Percentiles rank a stretch among this genome's conserved stretches.
These are phyloP conservation scores for Conus ventricosus DNA, from an alignment of 1,140 invertebrate species.

Conservation along the genomic window DNA sequence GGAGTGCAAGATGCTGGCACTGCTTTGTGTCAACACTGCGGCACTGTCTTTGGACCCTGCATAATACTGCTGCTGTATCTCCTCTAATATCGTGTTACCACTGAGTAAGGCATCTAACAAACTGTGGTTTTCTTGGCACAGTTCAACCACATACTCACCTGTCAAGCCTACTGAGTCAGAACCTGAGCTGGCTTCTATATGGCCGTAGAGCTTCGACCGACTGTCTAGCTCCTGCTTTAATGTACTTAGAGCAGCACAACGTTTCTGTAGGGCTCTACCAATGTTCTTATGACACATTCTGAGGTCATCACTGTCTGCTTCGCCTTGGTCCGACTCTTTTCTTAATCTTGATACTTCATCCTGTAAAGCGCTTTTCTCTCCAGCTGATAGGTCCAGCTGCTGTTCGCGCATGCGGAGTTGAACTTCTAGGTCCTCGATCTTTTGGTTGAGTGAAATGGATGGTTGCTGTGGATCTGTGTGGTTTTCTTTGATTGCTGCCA, in stretches of 20 bases:
- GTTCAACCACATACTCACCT: background rate
- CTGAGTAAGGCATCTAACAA: conserved; percentile 8
- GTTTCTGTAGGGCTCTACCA: background rate
- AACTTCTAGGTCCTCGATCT: conserved; percentile 12
- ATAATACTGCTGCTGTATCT: conserved; percentile 19
- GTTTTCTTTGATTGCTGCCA: background rate
- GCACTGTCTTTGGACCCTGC: background rate
- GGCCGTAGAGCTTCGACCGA: background rate
- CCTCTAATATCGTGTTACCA: conserved; percentile 11
- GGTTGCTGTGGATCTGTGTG: background rate
- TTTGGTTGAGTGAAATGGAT: background rate
- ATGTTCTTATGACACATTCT: background rate
- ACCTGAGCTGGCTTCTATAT: background rate
- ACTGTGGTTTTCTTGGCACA: background rate
- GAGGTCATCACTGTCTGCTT: background rate
- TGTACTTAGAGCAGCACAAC: background rate
- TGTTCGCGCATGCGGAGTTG: background rate
- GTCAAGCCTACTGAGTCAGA: background rate
- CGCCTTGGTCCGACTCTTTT: background rate
- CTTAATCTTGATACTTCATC: conserved; percentile 5
- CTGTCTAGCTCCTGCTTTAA: background rate
- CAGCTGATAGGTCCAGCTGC: background rate
- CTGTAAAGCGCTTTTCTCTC: background rate
- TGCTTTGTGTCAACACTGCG: background rate
- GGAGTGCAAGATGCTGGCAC: background rate